These are phyloP conservation scores for Orthochromis malagaraziensis DNA, from an alignment of 2,113 vertebrate species.

Conservation along the genomic window DNA sequence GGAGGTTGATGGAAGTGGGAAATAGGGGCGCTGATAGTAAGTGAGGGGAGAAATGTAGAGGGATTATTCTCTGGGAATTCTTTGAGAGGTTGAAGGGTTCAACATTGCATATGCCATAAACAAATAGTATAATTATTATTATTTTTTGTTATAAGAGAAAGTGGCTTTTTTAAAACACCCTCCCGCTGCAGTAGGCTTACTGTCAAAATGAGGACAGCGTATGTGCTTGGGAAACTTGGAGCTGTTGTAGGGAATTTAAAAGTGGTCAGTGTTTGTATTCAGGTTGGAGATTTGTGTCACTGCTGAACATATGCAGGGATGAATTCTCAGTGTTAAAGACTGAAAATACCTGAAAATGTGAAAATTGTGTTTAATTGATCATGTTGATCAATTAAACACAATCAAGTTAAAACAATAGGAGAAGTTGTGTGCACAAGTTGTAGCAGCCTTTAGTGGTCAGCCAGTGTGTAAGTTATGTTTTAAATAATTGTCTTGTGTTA, in stretches of 20 bases:
- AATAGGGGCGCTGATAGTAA: conserved; percentile 3
- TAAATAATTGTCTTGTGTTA: background rate
- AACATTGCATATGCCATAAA: conserved; percentile 40
- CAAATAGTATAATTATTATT: conserved; percentile 84
- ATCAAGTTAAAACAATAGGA: background rate
- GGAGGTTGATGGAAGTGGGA: conserved; percentile 36
- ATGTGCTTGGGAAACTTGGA: conserved; percentile 72
- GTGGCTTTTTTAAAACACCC: conserved; percentile 74
- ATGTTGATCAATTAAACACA: background rate
- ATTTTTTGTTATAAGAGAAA: conserved; percentile 68
- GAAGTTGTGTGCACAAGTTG: background rate
- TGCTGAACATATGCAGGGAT: background rate
- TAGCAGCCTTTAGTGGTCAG: background rate
- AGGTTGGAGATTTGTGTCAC: background rate
- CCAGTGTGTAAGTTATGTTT: background rate
- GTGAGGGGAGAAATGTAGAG: background rate
- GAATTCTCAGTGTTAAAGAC: background rate
- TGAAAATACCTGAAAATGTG: background rate
- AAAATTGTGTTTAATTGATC: background rate
- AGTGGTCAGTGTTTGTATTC: background rate
- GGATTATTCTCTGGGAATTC: background rate
- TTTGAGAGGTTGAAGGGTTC: conserved; percentile 70
- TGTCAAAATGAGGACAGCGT: conserved; percentile 63
- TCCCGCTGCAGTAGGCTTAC: conserved; percentile 75
- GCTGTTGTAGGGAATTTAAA: background rate